Evolutionary conservation across 2,797 vertebrate genomes (phyloP).

Genomic region (Megalops cyprinoides): DNA sequence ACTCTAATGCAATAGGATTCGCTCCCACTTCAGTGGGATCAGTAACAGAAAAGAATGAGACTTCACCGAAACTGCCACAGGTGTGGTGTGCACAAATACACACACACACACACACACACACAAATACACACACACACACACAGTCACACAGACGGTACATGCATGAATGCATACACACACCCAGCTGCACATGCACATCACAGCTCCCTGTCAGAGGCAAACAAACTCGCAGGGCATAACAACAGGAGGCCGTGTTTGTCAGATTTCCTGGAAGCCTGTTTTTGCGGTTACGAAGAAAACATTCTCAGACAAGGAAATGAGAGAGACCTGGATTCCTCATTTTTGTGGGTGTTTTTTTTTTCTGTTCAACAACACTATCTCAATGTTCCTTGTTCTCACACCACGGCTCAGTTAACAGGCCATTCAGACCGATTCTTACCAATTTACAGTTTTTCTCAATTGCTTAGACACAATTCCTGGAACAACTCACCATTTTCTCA

Average conservation of each 20-base stretch:
- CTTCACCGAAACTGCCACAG: not conserved
- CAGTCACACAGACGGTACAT: not conserved
- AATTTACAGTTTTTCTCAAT: no score
- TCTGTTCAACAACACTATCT: not conserved
- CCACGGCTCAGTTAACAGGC: not conserved
- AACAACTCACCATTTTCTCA: no score
- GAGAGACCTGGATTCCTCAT: not conserved
- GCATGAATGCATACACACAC: not conserved
- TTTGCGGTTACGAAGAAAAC: not conserved
- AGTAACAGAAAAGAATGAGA: not conserved
- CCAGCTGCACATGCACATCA: not conserved
- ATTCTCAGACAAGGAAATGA: not conserved
- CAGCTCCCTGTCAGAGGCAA: not conserved
- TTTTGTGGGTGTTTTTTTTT: no score
- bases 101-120: not conserved
- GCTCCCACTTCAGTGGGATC: conserved; percentile 1
- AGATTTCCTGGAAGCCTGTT: not conserved
- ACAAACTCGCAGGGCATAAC: not conserved
- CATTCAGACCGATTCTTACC: not conserved
- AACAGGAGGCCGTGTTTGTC: not conserved
- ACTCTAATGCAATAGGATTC: conserved; percentile 30
- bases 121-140: not conserved
- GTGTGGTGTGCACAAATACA: no score
- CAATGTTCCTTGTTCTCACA: not conserved
- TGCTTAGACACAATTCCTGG: no score